Conservation (phyloP, 2,113 vertebrate species). For the Dunckerocampus dactyliophorus region DNA sequence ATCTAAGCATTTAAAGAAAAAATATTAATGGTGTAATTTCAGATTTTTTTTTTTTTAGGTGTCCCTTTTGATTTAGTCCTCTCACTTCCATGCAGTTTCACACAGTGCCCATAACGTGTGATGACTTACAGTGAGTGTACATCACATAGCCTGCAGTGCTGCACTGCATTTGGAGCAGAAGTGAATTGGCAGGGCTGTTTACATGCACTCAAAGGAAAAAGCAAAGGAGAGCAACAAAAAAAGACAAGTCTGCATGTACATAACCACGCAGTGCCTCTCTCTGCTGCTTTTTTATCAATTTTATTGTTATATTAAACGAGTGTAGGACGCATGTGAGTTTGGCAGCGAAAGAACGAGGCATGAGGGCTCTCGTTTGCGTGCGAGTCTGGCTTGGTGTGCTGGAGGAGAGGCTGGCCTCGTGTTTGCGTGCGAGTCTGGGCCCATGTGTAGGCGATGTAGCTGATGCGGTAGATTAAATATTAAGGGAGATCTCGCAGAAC, state of each 20-base stretch:
- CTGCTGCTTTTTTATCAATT: not conserved
- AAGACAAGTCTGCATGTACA: conserved; percentile 31
- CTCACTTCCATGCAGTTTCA: conserved; percentile 6
- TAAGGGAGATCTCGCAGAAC: conserved; percentile 67
- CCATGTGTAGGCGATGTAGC: conserved; percentile 65
- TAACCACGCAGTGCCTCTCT: conserved; percentile 42
- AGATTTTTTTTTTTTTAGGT: not conserved
- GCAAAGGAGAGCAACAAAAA: conserved; percentile 3
- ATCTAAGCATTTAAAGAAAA: not conserved
- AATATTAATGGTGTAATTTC: not conserved
- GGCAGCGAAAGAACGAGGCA: conserved; percentile 49
- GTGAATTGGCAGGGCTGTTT: conserved; percentile 38
- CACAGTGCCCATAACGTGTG: conserved; percentile 3
- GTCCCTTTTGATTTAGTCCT: conserved; percentile 2
- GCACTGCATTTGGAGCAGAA: conserved; percentile 52
- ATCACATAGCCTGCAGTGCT: conserved; percentile 39
- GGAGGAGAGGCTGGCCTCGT: conserved; percentile 65
- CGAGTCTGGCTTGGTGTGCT: conserved; percentile 64
- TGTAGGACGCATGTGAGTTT: conserved; percentile 63
- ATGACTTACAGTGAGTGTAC: conserved; percentile 22
- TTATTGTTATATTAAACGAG: conserved; percentile 38
- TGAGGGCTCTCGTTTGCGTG: conserved; percentile 66
- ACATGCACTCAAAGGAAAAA: conserved; percentile 25
- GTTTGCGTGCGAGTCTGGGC: conserved; percentile 70
- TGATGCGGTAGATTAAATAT: conserved; percentile 76